Conservation (phyloP, 1,140 invertebrate genomes). For the Zaprionus ornatus region DNA sequence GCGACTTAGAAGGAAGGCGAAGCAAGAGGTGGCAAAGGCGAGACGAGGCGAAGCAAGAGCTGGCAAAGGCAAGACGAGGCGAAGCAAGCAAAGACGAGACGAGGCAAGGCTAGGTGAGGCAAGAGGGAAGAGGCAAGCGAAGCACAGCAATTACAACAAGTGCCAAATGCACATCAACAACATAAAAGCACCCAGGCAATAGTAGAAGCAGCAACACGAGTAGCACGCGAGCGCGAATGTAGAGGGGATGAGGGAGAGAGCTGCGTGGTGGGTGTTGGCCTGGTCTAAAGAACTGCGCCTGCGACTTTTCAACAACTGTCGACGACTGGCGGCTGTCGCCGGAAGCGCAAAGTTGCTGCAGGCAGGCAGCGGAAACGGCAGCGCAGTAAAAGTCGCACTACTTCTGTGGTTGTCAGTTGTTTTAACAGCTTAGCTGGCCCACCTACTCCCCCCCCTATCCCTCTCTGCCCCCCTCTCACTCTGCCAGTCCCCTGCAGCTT, state of each 20-base stretch:
- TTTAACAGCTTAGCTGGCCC: constrained; percentile 70
- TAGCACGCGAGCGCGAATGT: too few relatives aligned
- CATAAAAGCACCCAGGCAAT: constrained; percentile 36
- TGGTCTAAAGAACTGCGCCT: constrained; percentile 39
- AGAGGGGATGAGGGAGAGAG: background rate
- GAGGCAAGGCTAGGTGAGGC: background rate
- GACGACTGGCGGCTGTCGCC: constrained; percentile 78
- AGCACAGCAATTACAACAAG: constrained; percentile 75
- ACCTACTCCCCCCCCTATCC: background rate
- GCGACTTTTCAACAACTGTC: constrained; percentile 77
- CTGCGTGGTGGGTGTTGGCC: background rate
- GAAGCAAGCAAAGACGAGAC: background rate
- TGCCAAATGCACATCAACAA: constrained; percentile 81
- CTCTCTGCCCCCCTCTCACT: background rate
- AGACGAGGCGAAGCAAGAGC: background rate
- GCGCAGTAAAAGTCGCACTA: constrained; percentile 80
- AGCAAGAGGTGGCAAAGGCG: background rate
- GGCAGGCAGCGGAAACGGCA: constrained; percentile 67
- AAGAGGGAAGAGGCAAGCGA: background rate
- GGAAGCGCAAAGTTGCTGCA: constrained; percentile 76
- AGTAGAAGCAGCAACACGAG: background rate
- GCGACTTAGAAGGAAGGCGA: constrained; percentile 24
- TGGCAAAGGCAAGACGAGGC: background rate
- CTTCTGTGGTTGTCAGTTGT: constrained; percentile 81
- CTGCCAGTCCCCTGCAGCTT: constrained; percentile 32